Conservation (phyloP, 2,797 vertebrate species). For the Saguinus oedipus region DNA sequence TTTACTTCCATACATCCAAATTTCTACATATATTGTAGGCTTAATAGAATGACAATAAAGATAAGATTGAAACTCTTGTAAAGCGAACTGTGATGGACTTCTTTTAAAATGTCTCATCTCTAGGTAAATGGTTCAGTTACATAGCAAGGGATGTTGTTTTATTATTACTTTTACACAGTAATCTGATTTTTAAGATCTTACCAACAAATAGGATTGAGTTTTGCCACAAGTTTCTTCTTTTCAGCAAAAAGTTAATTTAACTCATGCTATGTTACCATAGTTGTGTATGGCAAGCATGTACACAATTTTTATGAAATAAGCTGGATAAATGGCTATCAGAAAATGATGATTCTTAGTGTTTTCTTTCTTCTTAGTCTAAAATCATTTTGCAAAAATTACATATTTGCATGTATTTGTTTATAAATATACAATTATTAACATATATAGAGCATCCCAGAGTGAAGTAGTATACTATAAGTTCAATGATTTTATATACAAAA, state of each 20-base stretch:
- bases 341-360: neutral
- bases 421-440: neutral
- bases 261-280: neutral
- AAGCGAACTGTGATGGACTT: neutral
- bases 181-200: conserved; percentile 1
- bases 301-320: neutral
- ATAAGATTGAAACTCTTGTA: neutral
- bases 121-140: neutral
- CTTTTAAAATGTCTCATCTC: neutral
- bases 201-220: neutral
- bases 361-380: neutral
- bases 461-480: neutral
- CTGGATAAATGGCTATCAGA: neutral
- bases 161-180: neutral
- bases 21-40: neutral
- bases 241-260: conserved; percentile 23
- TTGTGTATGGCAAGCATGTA: neutral
- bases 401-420: neutral
- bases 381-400: neutral
- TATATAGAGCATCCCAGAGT: neutral
- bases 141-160: neutral
- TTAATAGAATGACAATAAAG: neutral
- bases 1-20: neutral
- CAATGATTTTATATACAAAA: neutral
- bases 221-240: neutral